Evolutionary conservation across 2,888 invertebrate genomes (phyloP).

Genomic region (Leucophenga maculata): DNA sequence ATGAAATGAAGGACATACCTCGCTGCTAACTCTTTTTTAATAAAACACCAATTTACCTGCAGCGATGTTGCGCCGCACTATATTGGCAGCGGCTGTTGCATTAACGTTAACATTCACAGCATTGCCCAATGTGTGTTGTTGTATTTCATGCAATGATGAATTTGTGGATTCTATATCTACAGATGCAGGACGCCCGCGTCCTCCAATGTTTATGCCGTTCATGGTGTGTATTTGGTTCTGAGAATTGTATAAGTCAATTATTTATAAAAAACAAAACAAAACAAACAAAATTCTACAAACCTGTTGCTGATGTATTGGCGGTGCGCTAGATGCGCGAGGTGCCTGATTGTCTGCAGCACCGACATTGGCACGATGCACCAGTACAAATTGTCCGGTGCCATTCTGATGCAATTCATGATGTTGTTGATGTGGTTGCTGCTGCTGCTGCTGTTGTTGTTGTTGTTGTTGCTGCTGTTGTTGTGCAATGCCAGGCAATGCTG

Average conservation of each 20-base stretch:
- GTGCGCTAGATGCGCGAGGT: slow-evolving; percentile 89
- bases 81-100: slow-evolving; percentile 61
- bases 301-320: slow-evolving; percentile 79
- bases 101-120: slow-evolving; percentile 44
- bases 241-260: not conserved
- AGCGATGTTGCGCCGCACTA: slow-evolving; percentile 71
- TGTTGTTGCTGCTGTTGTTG: slow-evolving; percentile 42
- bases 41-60: slow-evolving; percentile 69
- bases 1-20: slow-evolving; percentile 63
- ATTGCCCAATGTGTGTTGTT: slow-evolving; percentile 66
- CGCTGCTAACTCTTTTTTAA: slow-evolving; percentile 57
- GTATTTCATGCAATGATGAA: slow-evolving; percentile 59
- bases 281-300: slow-evolving; percentile 47
- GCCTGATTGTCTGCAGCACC: slow-evolving; percentile 77
- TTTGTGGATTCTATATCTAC: slow-evolving; percentile 74
- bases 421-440: slow-evolving; percentile 50
- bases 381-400: slow-evolving; percentile 82
- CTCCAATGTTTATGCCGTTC: slow-evolving; percentile 72
- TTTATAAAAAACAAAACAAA: not conserved
- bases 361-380: slow-evolving; percentile 82
- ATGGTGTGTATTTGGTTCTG: slow-evolving; percentile 71
- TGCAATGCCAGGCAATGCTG: slow-evolving; percentile 33
- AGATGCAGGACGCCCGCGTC: slow-evolving; percentile 79
- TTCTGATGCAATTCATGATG: slow-evolving; percentile 68
- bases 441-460: slow-evolving; percentile 35